These are phyloP conservation scores for Eubasilissa regina DNA, from an alignment of 1,140 invertebrate species.

Conservation along the genomic window DNA sequence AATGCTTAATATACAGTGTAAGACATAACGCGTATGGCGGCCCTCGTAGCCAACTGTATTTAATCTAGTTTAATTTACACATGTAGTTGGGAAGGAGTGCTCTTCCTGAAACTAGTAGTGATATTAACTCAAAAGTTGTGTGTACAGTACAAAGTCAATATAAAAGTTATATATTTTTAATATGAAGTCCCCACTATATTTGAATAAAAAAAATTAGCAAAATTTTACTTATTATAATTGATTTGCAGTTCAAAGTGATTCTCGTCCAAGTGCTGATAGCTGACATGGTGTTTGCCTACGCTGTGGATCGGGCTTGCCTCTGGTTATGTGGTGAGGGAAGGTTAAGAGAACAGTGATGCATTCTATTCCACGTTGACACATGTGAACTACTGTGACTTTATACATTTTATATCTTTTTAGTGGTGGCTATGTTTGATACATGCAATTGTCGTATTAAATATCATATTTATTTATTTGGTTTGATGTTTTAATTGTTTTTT, in stretches of 20 bases:
- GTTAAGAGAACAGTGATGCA: slow-evolving; percentile 62
- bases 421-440: neutral
- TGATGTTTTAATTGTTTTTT: too few species aligned
- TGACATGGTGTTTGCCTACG: slow-evolving; percentile 87
- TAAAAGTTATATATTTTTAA: too few species aligned
- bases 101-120: too few species aligned
- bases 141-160: too few species aligned
- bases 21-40: too few species aligned
- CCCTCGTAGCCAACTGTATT: too few species aligned
- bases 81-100: too few species aligned
- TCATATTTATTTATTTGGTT: neutral
- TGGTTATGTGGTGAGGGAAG: slow-evolving; percentile 91
- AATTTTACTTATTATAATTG: slow-evolving; percentile 68
- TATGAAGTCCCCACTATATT: too few species aligned
- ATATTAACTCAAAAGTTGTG: too few species aligned
- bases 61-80: too few species aligned
- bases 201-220: too few species aligned
- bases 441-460: slow-evolving; percentile 4
- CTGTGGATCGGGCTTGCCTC: slow-evolving; percentile 88
- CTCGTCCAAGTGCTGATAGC: slow-evolving; percentile 85
- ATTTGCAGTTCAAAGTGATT: slow-evolving; percentile 87
- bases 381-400: slow-evolving; percentile 16
- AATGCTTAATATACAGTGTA: too few species aligned
- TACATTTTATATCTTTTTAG: neutral
- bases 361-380: neutral